Conservation (phyloP, 2,888 invertebrate species). For the Uloborus plumipes region DNA sequence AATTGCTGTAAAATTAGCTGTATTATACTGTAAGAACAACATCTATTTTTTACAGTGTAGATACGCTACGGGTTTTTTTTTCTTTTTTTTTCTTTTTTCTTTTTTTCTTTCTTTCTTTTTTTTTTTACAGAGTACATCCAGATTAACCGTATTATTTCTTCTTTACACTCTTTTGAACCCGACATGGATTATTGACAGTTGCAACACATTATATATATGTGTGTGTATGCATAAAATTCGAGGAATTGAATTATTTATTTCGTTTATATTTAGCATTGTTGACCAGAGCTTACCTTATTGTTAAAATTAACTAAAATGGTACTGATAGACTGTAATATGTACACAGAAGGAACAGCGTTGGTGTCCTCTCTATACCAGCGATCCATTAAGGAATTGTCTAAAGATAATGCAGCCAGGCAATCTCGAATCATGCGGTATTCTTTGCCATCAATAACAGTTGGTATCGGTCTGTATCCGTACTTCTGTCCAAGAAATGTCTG, state of each 20-base stretch:
- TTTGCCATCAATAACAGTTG: conserved; percentile 92
- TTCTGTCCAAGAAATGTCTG: conserved; percentile 96
- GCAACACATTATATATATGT: too few species aligned
- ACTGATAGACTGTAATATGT: conserved; percentile 95
- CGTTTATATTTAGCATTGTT: neutral
- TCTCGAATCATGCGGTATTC: conserved; percentile 90
- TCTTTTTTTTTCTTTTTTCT: too few species aligned
- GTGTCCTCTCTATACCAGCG: conserved; percentile 97
- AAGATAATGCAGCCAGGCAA: conserved; percentile 84
- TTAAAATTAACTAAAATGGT: conserved; percentile 97
- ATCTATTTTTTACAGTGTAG: too few species aligned
- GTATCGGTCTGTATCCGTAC: conserved; percentile 97
- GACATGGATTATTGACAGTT: too few species aligned
- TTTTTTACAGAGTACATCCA: too few species aligned
- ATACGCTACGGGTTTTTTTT: too few species aligned
- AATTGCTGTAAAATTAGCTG: too few species aligned
- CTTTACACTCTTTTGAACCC: too few species aligned
- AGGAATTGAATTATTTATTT: neutral
- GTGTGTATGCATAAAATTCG: neutral
- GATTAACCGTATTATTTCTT: too few species aligned
- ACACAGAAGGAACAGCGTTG: conserved; percentile 95
- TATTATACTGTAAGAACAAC: too few species aligned
- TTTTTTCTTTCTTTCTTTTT: too few species aligned
- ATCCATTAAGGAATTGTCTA: conserved; percentile 85
- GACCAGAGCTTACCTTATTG: conserved; percentile 82